Conservation (phyloP, 2,113 vertebrate species). For the Podarcis muralis region DNA sequence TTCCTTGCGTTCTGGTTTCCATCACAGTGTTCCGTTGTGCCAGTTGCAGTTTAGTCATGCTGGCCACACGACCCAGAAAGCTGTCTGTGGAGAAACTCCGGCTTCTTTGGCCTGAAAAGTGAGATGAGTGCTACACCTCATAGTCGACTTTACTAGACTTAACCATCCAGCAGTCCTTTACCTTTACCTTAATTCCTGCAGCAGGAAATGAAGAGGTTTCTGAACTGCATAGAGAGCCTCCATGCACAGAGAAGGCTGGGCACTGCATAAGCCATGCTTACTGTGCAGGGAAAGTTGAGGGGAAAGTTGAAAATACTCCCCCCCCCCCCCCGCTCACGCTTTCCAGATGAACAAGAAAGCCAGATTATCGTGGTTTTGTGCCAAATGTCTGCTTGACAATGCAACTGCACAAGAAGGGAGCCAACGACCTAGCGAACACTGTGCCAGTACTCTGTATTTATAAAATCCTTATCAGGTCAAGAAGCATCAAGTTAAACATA, state of each 20-base stretch:
- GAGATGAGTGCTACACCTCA: too few species aligned
- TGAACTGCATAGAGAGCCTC: background rate
- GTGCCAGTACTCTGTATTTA: conserved; percentile 25
- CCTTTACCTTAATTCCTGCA: background rate
- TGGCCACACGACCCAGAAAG: too few species aligned
- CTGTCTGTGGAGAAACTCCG: too few species aligned
- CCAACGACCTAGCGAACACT: conserved; percentile 62
- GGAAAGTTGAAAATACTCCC: background rate
- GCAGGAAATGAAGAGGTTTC: background rate
- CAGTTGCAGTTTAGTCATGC: too few species aligned
- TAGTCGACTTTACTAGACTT: too few species aligned
- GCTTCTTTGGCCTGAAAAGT: too few species aligned
- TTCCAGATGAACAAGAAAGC: conserved; percentile 57
- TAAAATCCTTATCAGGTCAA: conserved; percentile 34
- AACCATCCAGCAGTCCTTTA: too few species aligned
- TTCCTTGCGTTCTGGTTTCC: too few species aligned
- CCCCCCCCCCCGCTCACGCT: background rate
- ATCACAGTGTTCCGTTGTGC: too few species aligned
- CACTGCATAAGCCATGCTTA: background rate
- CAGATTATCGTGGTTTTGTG: conserved; percentile 67
- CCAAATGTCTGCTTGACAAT: conserved; percentile 71
- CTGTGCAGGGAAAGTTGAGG: too few species aligned
- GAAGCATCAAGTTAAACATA: conserved; percentile 18
- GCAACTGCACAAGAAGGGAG: conserved; percentile 62
- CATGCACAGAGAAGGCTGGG: background rate